Percentiles rank a stretch among this genome's conserved stretches.
Evolutionary conservation across 2,888 invertebrate genomes (phyloP).

Genomic region (Oligia fasciuncula): DNA sequence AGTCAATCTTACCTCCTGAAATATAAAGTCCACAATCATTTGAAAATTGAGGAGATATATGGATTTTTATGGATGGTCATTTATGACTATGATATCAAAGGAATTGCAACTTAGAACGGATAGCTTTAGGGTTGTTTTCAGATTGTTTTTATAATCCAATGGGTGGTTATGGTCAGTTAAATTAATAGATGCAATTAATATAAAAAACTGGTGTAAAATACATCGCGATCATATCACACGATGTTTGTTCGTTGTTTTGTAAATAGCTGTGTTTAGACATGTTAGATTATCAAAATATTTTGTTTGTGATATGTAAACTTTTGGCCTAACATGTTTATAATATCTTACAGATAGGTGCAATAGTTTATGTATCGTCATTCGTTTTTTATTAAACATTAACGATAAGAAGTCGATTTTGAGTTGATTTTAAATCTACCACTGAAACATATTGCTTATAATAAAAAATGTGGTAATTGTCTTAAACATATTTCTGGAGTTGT

Average conservation of each 20-base stretch:
- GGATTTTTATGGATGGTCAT: conserved; percentile 58
- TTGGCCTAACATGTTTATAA: conserved; percentile 47
- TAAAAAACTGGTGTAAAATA: conserved; percentile 60
- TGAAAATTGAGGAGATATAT: conserved; percentile 56
- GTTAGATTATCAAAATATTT: conserved; percentile 67
- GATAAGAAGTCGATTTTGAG: neutral
- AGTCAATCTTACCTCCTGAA: rapidly evolving
- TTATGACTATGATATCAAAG: conserved; percentile 33
- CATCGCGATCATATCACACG: conserved; percentile 59
- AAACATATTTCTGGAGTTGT: no score
- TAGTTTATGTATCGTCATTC: conserved; percentile 46
- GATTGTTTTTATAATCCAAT: conserved; percentile 22
- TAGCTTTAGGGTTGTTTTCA: conserved; percentile 40
- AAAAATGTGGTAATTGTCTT: no score
- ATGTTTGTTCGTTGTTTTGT: conserved; percentile 61
- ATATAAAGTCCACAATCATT: conserved; percentile 41
- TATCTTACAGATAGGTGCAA: conserved; percentile 41
- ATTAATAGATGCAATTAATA: conserved; percentile 67
- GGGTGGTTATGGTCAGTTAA: conserved; percentile 67
- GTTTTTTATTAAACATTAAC: conserved; percentile 29
- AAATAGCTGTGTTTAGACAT: conserved; percentile 63
- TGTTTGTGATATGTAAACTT: conserved; percentile 58
- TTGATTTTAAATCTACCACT: no score
- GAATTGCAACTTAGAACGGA: conserved; percentile 36
- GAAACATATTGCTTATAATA: no score